Percentiles rank a stretch among this genome's conserved stretches.
phyloP scores from a whole-genome alignment of 2,797 vertebrate genomes.

The Emydoidea blandingii region DNA sequence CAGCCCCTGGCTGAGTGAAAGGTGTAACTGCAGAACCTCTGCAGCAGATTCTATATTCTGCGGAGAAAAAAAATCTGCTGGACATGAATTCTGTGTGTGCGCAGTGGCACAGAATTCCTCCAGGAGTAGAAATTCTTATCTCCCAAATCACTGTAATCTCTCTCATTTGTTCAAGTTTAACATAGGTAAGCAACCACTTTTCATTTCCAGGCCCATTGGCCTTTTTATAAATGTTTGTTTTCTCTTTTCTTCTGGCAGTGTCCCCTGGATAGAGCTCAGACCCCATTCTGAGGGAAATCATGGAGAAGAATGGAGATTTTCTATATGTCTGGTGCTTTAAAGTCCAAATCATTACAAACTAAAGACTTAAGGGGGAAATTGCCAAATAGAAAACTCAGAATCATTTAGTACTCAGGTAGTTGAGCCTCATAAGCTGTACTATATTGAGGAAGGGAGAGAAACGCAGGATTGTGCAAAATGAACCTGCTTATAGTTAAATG shows the following conservation, averaged over 20 bases:
- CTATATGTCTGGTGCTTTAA: constrained; percentile 2
- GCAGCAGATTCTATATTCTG: too few species aligned
- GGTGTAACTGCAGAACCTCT: too few species aligned
- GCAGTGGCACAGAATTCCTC: too few species aligned
- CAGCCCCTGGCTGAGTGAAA: too few species aligned
- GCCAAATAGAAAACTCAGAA: constrained; percentile 20
- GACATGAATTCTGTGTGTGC: too few species aligned
- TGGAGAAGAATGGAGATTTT: constrained; percentile 33
- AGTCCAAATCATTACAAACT: constrained; percentile 30
- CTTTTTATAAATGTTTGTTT: constrained; percentile 37
- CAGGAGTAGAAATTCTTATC: not conserved
- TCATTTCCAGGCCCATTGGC: constrained; percentile 39
- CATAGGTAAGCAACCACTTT: constrained; percentile 27
- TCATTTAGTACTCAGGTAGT: not conserved
- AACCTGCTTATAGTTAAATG: constrained; percentile 18
- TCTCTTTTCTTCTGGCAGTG: not conserved
- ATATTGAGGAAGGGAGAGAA: not conserved
- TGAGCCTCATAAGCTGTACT: constrained; percentile 8
- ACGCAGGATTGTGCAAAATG: not conserved
- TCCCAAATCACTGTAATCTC: constrained; percentile 47
- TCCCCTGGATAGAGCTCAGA: constrained; percentile 13
- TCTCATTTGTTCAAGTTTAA: constrained; percentile 50
- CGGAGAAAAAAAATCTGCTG: too few species aligned
- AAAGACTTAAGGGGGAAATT: constrained; percentile 22
- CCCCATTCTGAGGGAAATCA: not conserved